Evolutionary conservation across 1,140 invertebrate genomes (phyloP), one percentile per base, ranked within the genome.

Genomic region (Parasteatoda tepidariorum): DNA sequence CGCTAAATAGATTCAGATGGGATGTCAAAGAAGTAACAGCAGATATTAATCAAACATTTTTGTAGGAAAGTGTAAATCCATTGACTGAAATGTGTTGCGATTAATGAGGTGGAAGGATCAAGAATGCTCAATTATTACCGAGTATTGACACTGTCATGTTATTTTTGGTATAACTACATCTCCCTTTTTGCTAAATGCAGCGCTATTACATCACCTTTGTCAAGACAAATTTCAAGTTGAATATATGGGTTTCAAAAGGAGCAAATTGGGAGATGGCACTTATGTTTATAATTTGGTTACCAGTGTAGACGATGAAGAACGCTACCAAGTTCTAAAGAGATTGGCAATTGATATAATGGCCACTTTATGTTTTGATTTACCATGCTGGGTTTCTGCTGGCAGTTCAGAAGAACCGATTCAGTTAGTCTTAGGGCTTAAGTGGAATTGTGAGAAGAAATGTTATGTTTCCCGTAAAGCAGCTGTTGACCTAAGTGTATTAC

Each of bases 11-110:
- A 66, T 78, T 78, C 54, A 33, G 74, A 13, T 18, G 18, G n/a
- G 61, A 38, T 78, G 24, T 34, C 26, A 64, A 31, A 26, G 76
- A 48, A 31, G 54, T 81, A 18, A 61, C 48, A 33, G 64, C 76
- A 6, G 62, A 81, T 81, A 34, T 70, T 0, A 67, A 81, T 24
- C 62, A 81, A 30, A 66, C 54, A 15, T 70, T 81, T 70, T 33
- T 81, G 34, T 54, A 81, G 15, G 33, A 68, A 34, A 24, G 31
- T n/a, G 6, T 67, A 24, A 31, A 3, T 33, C 9, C 62, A 48
- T 41, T 22, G 68, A 71, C 26, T 18, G 68, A 54, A 24, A 54
- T 24, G 68, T 54, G 4, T 41, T 71, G 15, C 5, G 24, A 54
- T 71, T 71, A 18, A 6, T 71, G 18, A 9, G 41, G 41, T 48